Evolutionary conservation across 2,888 invertebrate genomes (phyloP).

Genomic region (Heliothis peltigera): DNA sequence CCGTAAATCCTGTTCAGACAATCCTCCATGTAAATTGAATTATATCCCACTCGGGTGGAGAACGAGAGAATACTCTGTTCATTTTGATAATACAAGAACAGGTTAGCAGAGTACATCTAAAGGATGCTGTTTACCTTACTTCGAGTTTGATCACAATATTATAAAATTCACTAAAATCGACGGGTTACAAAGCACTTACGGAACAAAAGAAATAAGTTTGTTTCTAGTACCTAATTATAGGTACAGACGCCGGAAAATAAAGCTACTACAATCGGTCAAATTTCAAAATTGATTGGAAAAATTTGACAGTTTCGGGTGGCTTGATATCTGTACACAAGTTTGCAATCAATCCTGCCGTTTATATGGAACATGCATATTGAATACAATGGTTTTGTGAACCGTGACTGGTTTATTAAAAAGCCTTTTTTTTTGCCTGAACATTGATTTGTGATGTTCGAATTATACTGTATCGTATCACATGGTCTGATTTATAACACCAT

Average conservation of each 20-base stretch:
- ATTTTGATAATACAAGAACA: constrained; percentile 28
- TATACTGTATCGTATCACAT: background rate
- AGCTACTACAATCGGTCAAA: too few relatives aligned
- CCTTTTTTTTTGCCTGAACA: background rate
- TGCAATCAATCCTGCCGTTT: background rate
- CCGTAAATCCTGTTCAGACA: constrained; percentile 9
- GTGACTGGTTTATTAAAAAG: constrained; percentile 27
- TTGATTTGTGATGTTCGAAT: background rate
- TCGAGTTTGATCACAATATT: too few relatives aligned
- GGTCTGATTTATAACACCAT: background rate
- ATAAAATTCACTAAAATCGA: too few relatives aligned
- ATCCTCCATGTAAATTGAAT: constrained; percentile 48
- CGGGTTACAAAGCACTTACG: too few relatives aligned
- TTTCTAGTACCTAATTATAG: too few relatives aligned
- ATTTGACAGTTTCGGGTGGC: background rate
- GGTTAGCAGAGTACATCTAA: constrained; percentile 18
- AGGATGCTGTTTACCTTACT: too few relatives aligned
- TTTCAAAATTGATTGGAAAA: too few relatives aligned
- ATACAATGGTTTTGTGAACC: constrained; percentile 22
- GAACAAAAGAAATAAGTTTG: too few relatives aligned
- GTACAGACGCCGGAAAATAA: too few relatives aligned
- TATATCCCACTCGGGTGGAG: constrained; percentile 12
- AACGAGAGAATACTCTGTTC: constrained; percentile 26
- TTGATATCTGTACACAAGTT: background rate
- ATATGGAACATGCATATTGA: constrained; percentile 1